Percentiles rank a stretch among this genome's conserved stretches.
Conservation (phyloP, 2,888 invertebrate species). For the Mesorhabditis belari region DNA sequence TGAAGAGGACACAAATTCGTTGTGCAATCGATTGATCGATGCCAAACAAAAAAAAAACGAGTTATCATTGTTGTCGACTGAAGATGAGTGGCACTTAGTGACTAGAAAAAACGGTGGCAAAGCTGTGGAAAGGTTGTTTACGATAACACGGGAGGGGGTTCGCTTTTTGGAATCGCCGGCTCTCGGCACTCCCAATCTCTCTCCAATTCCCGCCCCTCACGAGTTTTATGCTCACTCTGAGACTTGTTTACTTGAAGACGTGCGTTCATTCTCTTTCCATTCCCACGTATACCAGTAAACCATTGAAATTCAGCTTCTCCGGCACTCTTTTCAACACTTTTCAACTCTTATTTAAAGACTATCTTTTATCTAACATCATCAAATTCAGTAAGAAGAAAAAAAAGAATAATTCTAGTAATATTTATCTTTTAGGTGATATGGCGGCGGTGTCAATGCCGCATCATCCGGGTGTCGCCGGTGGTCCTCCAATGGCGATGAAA, state of each 20-base stretch:
- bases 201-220: not conserved
- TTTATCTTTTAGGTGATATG: not conserved
- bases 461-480: not conserved
- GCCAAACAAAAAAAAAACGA: too few species aligned
- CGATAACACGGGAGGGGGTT: not conserved
- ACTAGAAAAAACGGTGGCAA: too few species aligned
- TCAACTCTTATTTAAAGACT: too few species aligned
- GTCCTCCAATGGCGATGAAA: not conserved
- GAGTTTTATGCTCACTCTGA: not conserved
- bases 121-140: not conserved
- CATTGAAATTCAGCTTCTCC: too few species aligned
- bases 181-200: not conserved
- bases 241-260: not conserved
- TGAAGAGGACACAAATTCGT: too few species aligned
- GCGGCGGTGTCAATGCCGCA: not conserved
- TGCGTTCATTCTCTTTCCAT: too few species aligned
- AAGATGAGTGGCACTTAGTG: not conserved
- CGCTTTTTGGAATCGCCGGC: not conserved
- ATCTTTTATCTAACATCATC: too few species aligned
- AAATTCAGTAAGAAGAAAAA: too few species aligned
- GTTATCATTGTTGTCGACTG: not conserved
- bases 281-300: too few species aligned
- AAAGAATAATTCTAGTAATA: too few species aligned
- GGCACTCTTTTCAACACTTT: too few species aligned
- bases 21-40: too few species aligned